Base-by-base conservation (phyloP, 2,113 vertebrate genomes). In the Solea solea region DNA sequence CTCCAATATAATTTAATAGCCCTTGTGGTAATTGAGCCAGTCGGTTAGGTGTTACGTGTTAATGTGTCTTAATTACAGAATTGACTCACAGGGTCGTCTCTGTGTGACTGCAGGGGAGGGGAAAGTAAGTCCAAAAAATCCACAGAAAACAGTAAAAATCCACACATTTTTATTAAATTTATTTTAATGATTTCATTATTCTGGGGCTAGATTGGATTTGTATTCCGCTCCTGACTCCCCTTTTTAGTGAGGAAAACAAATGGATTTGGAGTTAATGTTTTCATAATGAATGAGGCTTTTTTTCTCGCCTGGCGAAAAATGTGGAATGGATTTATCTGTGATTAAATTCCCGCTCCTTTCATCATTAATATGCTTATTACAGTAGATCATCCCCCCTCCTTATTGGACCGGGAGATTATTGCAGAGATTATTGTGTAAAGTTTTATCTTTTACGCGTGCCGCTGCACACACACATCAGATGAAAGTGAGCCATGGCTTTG, bases 61-160 rank as follows among this genome's bases (percentile, higher is more conserved):
- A 84, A 89, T 86, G 82, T 83, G 81, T 86, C 82, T 86, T 90
- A 90, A 91, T 91, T 88, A 86, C 71, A 80, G 56, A 61, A 63
- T 9, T 62, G 85, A 86, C 81, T 91, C 85, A 67, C 34, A 42
- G 66, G 73, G 69, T 60, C 76, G 51, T 58, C 41, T 54, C 28
- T 61, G 69, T 41, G 15, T 14, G 41, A 56, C 34, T 5, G 0
- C 14, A 11, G 15, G 21, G 21, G 50, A 9, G 45, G 28, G 72
- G 28, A 4, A 13, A 21, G 28, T 1, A 21, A 21, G 21, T 21
- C 21, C 21, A 21, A 21, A 21, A 27, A 53, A 27, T 11, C 16
- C 9, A 73, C 56, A 78, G 44, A 69, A 13, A 71, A 75, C 34
- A 60, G 11, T 62, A 72, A 40, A 72, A 64, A 27, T 25, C 39